Base-by-base conservation (phyloP, 2,113 vertebrate genomes). In the Syrmaticus mikado region DNA sequence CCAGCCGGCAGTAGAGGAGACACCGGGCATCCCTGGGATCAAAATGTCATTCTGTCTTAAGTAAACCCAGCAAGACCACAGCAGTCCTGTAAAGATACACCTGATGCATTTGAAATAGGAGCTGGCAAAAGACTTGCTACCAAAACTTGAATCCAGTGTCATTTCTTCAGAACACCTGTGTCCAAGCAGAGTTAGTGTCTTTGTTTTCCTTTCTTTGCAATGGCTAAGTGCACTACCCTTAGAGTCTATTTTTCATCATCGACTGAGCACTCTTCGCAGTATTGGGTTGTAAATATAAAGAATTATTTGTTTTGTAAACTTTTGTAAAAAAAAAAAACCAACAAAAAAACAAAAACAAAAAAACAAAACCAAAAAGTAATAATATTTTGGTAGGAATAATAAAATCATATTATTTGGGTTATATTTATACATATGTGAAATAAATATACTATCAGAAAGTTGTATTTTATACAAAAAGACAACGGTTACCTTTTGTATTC, bases 371-470 rank as follows among this genome's bases (percentile, higher is more conserved):
- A 90, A 95, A 95, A 95, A 96, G 88, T 95, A 96, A 96, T 97
- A 98, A 98, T 98, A 98, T 98, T 97, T 98, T 98, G 98, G 97
- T 98, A 98, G 97, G 97, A 97, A 98, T 98, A 98, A 97, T 98
- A 97, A 98, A 97, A 97, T 60, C 97, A 97, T 98, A 98, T 98
- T 98, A 97, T 98, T 98, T 98, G 97, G 97, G 98, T 98, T 98
- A 98, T 98, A 98, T 98, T 98, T 98, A 98, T 98, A 98, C 98
- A 97, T 98, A 97, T 98, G 97, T 98, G 98, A 98, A 97, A 98
- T 98, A 98, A 97, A 98, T 98, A 98, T 98, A 96, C 97, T 98
- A 98, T 98, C 97, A 78, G 96, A 97, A 97, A 97, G 97, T 97
- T 98, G 97, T 98, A 98, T 98, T 98, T 98, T 98, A 97, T 98